Conservation (phyloP, 2,888 invertebrate species). For the Eretmocerus hayati region DNA sequence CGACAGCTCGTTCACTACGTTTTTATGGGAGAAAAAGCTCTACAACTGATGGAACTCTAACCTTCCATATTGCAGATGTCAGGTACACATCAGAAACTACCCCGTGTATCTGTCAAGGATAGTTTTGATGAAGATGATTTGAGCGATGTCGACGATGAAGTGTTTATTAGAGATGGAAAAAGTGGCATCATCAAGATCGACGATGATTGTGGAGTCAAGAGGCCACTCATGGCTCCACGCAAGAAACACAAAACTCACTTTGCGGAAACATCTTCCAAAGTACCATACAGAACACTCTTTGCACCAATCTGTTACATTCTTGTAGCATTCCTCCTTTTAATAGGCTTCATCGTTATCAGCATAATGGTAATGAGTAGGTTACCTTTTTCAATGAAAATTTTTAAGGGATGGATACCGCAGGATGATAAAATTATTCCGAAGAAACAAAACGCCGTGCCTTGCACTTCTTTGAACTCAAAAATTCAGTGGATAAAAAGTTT, state of each 20-base stretch:
- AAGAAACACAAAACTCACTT: conserved; percentile 51
- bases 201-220: conserved; percentile 63
- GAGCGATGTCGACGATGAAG: conserved; percentile 72
- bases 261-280: conserved; percentile 38
- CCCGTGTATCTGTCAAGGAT: conserved; percentile 45
- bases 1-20: no score
- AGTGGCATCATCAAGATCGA: conserved; percentile 58
- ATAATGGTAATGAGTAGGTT: conserved; percentile 60
- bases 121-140: conserved; percentile 66
- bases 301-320: conserved; percentile 62
- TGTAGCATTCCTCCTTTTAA: conserved; percentile 53
- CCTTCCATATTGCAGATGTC: conserved; percentile 9
- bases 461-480: conserved; percentile 54
- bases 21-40: no score
- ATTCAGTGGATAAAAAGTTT: conserved; percentile 63
- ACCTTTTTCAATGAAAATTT: conserved; percentile 56
- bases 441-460: conserved; percentile 50
- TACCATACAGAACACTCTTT: conserved; percentile 54
- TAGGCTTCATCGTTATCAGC: conserved; percentile 57
- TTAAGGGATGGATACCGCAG: conserved; percentile 54
- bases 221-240: conserved; percentile 68
- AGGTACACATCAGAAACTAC: conserved; percentile 17
- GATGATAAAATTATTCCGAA: conserved; percentile 15
- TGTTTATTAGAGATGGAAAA: conserved; percentile 67
- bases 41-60: conserved; percentile 1